Evolutionary conservation across 2,113 vertebrate genomes (phyloP).

Genomic region (Carettochelys insculpta): DNA sequence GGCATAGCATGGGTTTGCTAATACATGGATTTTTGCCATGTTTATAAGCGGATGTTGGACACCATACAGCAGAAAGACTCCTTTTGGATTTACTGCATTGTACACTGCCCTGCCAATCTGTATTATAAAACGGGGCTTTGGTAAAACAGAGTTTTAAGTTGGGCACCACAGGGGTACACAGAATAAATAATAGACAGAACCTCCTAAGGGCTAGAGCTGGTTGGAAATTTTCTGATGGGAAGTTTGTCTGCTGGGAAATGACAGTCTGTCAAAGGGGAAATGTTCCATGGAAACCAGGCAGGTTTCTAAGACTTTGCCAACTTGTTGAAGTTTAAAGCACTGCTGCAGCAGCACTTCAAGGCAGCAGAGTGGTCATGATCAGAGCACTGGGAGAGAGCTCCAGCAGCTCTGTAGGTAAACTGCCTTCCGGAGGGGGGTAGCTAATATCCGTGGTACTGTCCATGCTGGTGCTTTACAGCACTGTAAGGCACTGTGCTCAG

Average conservation of each 20-base stretch:
- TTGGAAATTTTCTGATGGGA: not conserved
- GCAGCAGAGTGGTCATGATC: too few relatives aligned
- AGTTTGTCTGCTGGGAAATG: not conserved
- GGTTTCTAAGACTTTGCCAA: too few relatives aligned
- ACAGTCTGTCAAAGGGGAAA: not conserved
- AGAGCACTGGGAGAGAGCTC: too few relatives aligned
- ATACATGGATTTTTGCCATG: not conserved
- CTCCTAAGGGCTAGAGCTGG: fast-evolving
- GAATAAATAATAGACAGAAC: fast-evolving
- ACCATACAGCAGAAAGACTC: not conserved
- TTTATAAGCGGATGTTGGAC: not conserved
- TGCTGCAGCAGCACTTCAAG: too few relatives aligned
- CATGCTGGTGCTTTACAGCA: too few relatives aligned
- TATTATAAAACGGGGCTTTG: not conserved
- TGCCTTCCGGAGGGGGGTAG: too few relatives aligned
- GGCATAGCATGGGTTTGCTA: not conserved
- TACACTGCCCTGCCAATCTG: not conserved
- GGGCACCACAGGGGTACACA: too few relatives aligned
- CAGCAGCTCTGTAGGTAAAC: too few relatives aligned
- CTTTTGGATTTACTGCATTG: not conserved
- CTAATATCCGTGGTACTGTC: too few relatives aligned
- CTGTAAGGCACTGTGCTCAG: too few relatives aligned
- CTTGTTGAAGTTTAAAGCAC: too few relatives aligned
- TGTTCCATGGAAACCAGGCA: not conserved
- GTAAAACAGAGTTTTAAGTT: not conserved